Evolutionary conservation across 2,113 vertebrate species (phyloP), one percentile per base, ranked within the genome.

Genomic region (Pao palembangensis): DNA sequence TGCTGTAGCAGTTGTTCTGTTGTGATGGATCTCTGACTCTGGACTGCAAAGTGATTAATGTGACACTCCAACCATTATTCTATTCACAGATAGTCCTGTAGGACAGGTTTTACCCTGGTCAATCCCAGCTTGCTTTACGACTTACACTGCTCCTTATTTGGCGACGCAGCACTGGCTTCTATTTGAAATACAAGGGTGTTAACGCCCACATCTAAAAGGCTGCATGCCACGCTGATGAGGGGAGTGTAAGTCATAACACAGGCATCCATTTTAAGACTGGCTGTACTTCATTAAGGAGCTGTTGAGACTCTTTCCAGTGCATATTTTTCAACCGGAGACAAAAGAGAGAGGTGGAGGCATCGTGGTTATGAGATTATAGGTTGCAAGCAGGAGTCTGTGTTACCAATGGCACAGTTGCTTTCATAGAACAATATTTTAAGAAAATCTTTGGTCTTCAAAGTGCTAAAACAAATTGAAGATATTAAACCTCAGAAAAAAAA

Each of bases 241-340:
- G 82, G 71, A 74, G 77, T 78, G 84, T 85, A 82, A 87, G 88
- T 89, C 87, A 88, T 91, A 91, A 91, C 82, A 81, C 90, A 88
- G 79, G 86, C 25, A 16, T 89, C 77, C 88, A 88, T 89, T 78
- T 86, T 83, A 72, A 88, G 81, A 87, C 79, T 87, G 82, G 87
- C 81, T 87, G 79, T 80, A 76, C 83, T 76, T 80, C 70, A 80
- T 81, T 87, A 62, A 82, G 70, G 82, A 85, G 86, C 59, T 79
- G 87, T 81, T 85, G 87, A 85, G 88, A 81, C 85, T 92, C 80
- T 73, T 85, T 91, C 86, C 82, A 88, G 73, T 76, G 80, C 78
- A 81, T 51, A 82, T 86, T 87, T 72, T 79, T 68, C 72, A 80
- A 73, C 79, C 81, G 77, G 79, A 85, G 83, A 75, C 55, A 84